These are phyloP conservation scores for Murina feae DNA, from an alignment of 2,113 vertebrate species.

Conservation along the genomic window DNA sequence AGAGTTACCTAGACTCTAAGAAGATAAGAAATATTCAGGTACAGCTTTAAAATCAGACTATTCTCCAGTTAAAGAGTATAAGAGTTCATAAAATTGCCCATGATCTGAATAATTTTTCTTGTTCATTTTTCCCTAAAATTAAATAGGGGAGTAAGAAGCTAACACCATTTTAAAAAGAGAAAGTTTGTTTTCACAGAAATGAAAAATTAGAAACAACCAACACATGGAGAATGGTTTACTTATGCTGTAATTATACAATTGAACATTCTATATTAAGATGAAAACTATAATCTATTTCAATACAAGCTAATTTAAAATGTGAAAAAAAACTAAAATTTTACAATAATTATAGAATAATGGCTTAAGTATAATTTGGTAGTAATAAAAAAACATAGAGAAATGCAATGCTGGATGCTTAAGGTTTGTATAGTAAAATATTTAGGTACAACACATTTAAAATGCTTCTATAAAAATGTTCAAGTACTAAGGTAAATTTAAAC, in stretches of 20 bases:
- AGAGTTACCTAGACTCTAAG: not conserved
- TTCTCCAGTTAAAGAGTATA: not conserved
- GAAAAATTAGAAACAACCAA: constrained; percentile 21
- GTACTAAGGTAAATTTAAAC: not conserved
- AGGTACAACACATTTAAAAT: not conserved
- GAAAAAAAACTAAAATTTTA: not conserved
- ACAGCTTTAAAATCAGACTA: constrained; percentile 20
- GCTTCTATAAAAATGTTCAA: not conserved
- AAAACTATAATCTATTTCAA: constrained; percentile 23
- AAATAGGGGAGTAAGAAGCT: not conserved
- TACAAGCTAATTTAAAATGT: not conserved
- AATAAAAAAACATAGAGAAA: constrained; percentile 22
- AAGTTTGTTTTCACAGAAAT: constrained; percentile 23
- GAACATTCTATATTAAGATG: not conserved
- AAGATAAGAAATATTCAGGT: constrained; percentile 13
- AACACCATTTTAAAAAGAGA: not conserved
- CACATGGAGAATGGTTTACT: not conserved
- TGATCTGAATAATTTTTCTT: not conserved
- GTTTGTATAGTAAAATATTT: not conserved
- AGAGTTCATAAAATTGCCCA: not conserved
- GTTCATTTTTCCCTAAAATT: not conserved
- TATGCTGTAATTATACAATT: not conserved
- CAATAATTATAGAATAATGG: not conserved
- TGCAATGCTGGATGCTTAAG: not conserved
- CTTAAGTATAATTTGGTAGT: not conserved